Evolutionary conservation across 2,797 vertebrate species (phyloP).

Genomic region (Argya squamiceps): DNA sequence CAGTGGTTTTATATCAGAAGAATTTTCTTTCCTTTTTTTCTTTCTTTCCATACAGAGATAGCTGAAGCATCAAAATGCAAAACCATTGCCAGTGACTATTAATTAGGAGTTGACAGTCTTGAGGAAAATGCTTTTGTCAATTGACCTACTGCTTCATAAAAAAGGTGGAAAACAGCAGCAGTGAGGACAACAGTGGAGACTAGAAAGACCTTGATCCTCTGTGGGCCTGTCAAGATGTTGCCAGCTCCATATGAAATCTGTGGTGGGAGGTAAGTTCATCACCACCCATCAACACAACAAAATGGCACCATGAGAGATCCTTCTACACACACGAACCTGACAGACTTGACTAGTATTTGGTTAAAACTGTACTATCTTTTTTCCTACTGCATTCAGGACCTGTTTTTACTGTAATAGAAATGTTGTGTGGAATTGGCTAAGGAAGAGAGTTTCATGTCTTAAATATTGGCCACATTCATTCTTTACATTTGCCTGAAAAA

Average conservation of each 20-base stretch:
- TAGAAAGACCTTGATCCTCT: neutral
- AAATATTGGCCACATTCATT: neutral
- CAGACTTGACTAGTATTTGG: neutral
- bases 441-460: neutral
- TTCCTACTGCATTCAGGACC: neutral
- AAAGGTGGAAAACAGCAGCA: neutral
- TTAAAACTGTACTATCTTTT: neutral
- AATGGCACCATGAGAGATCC: neutral
- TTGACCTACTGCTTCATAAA: neutral
- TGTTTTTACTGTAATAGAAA: neutral
- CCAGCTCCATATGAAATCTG: neutral
- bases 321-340: neutral
- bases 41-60: neutral
- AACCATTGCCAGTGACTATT: neutral
- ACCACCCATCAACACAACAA: neutral
- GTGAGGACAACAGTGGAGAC: neutral
- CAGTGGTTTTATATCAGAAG: neutral
- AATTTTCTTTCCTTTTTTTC: neutral
- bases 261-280: neutral
- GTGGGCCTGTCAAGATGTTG: neutral
- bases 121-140: neutral
- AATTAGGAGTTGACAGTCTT: neutral
- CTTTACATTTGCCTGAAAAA: neutral
- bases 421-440: neutral
- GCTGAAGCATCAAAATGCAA: neutral